phyloP scores from a whole-genome alignment of 2,888 invertebrate genomes.

The Eilema depressum region DNA sequence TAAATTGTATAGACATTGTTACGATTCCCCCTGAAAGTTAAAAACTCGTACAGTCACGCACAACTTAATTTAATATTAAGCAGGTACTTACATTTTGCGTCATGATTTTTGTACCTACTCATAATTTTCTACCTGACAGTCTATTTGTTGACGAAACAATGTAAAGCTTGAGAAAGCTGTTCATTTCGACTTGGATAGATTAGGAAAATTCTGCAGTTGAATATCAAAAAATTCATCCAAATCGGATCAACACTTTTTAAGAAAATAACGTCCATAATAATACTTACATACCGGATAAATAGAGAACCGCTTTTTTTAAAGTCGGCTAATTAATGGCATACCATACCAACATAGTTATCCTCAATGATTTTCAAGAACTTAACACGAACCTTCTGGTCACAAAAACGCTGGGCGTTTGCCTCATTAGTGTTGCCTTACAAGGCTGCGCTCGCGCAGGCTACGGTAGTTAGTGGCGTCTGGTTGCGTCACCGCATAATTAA shows the following conservation, averaged over 20 bases:
- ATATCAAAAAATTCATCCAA: neutral
- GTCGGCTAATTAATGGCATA: neutral
- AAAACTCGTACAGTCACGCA: too few species aligned
- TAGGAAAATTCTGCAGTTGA: neutral
- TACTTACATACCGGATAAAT: neutral
- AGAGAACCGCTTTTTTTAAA: neutral
- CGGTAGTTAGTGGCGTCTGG: slow-evolving; percentile 20
- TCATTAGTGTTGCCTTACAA: slow-evolving; percentile 50
- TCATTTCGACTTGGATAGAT: too few species aligned
- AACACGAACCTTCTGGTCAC: neutral
- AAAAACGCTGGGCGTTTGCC: slow-evolving; percentile 16
- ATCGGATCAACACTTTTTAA: neutral
- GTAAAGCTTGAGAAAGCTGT: too few species aligned
- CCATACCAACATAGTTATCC: neutral
- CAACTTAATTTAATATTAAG: too few species aligned
- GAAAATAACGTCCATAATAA: neutral
- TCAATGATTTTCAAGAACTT: slow-evolving; percentile 21
- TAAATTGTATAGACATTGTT: too few species aligned
- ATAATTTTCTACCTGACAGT: too few species aligned
- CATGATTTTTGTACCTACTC: too few species aligned
- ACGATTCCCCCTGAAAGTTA: too few species aligned
- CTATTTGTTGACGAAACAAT: too few species aligned
- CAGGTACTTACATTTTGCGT: too few species aligned
- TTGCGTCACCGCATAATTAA: slow-evolving; percentile 45
- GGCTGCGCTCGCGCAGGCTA: slow-evolving; percentile 25